Conservation (phyloP, 2,113 vertebrate genomes). For the Myotis brandtii region DNA sequence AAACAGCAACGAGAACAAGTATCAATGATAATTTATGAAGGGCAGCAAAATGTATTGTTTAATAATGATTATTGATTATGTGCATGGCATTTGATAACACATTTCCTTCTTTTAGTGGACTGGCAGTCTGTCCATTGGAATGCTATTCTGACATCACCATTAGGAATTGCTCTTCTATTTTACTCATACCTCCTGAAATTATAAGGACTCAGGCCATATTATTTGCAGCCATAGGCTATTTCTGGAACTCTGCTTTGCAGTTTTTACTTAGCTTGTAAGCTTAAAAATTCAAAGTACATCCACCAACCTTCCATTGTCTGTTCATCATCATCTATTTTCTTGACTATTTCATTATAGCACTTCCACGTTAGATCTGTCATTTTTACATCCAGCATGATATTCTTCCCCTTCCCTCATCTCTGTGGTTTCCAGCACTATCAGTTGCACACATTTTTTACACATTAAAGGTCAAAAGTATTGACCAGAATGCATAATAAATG, state of each 20-base stretch:
- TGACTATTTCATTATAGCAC: background rate
- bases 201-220: background rate
- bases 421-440: background rate
- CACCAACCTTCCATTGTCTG: background rate
- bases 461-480: conserved; percentile 26
- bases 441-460: background rate
- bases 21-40: background rate
- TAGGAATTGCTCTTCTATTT: background rate
- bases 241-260: background rate
- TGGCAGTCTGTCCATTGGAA: background rate
- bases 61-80: background rate
- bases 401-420: background rate
- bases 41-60: background rate
- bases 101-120: background rate
- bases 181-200: background rate
- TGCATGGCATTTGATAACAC: background rate
- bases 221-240: background rate
- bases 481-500: conserved; percentile 24
- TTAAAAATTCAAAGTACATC: background rate
- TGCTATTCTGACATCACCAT: background rate
- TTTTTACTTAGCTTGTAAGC: background rate
- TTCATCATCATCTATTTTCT: background rate
- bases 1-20: background rate
- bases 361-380: background rate
- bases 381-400: background rate